Base-by-base conservation (phyloP, 2,113 vertebrate species). In the Passer domesticus region DNA sequence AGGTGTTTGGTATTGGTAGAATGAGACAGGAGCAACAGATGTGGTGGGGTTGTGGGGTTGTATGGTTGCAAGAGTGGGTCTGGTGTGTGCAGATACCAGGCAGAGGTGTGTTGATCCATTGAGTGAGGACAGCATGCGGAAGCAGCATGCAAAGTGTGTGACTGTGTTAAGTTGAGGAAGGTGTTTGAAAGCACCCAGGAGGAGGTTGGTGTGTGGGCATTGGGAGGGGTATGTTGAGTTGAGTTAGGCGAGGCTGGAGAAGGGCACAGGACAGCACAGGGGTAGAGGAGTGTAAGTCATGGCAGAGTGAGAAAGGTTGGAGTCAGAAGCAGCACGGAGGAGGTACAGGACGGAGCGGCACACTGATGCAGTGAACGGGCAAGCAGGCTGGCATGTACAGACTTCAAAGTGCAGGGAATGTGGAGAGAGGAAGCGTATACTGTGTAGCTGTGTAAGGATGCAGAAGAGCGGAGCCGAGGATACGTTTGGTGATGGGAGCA, bases 81-180 rank as follows among this genome's bases (percentile, higher is more conserved):
- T 63, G 44, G 31, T 75, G 41, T 1, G 2, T 70, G 60, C 41
- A 37, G 24, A 24, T 28, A 30, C 5, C 14, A 39, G 41, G 21
- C 2, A 3, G 76, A n/a, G 10, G 4, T 41, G 24, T 41, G 19
- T 37, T 63, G 46, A 53, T 77, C 13, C 19, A 39, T 13, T 43
- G 56, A 64, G n/a, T 5, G n/a, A 79, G 8, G 44, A 85, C 23
- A 56, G 17, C 3, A 0, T 4, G 2, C 43, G 25, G 27, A 76
- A 62, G n/a, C 0, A 0, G 33, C 10, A 0, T 23, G 49, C 10
- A 4, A 67, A 50, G 9, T 27, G 14, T 63, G 3, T 30, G 49
- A 8, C 23, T 14, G 21, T 15, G 11, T 39, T 52, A 5, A 39
- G 37, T 27, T n/a, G 60, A 62, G 47, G 46, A 49, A 37, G 18